Evolutionary conservation across 2,113 vertebrate genomes (phyloP).

Genomic region (Phrynosoma blainvillii): DNA sequence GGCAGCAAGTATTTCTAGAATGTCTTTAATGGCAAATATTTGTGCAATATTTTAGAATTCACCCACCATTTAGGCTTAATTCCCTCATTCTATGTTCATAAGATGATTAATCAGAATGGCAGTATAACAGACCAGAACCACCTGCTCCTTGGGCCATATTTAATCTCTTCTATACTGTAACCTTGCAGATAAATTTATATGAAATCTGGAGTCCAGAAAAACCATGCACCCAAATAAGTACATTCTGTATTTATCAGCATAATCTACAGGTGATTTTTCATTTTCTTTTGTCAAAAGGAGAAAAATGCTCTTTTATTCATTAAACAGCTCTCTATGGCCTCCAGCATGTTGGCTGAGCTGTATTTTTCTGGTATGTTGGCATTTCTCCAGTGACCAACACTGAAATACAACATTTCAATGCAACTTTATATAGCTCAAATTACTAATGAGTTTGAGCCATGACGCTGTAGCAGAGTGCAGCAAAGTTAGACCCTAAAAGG

Average conservation of each 20-base stretch:
- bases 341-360: slow-evolving; percentile 38
- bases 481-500: slow-evolving; percentile 6
- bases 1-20: no score
- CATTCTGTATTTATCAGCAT: background rate
- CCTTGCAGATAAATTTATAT: background rate
- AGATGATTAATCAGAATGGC: background rate
- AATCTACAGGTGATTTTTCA: slow-evolving; percentile 3
- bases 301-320: slow-evolving; percentile 45
- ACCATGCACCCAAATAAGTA: background rate
- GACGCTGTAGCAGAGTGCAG: background rate
- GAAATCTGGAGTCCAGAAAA: background rate
- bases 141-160: no score
- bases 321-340: slow-evolving; percentile 22
- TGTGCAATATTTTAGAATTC: background rate
- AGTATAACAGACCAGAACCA: no score
- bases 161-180: no score
- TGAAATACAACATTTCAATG: slow-evolving; percentile 33
- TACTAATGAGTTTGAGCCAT: slow-evolving; percentile 30
- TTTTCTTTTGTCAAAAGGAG: slow-evolving; percentile 11
- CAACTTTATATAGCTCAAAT: background rate
- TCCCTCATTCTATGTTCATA: no score
- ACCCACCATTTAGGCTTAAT: background rate
- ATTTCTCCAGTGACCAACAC: slow-evolving; percentile 36
- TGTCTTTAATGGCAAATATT: no score
- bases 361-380: slow-evolving; percentile 25